These are phyloP conservation scores for Cyprinodon diabolis DNA, from an alignment of 2,797 vertebrate genomes.

Conservation along the genomic window DNA sequence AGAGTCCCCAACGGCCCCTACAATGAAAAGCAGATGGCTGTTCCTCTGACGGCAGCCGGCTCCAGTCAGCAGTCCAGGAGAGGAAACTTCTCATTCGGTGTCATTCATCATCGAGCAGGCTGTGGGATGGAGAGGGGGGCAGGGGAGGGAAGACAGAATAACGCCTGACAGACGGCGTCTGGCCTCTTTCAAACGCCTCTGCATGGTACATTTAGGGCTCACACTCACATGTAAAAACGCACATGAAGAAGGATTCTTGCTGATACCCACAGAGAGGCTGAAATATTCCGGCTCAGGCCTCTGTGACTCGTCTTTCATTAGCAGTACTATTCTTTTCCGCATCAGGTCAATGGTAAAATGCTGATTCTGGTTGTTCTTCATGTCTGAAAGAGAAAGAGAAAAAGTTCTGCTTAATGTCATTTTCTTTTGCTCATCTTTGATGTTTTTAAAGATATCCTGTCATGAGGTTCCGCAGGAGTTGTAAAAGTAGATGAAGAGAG, in stretches of 20 bases:
- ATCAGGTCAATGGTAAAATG: conserved; percentile 45
- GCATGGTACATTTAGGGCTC: conserved; percentile 73
- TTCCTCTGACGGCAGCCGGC: conserved; percentile 69
- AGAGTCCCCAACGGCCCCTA: conserved; percentile 48
- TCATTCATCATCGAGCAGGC: conserved; percentile 79
- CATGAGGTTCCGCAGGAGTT: conserved; percentile 4
- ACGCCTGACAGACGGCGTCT: conserved; percentile 72
- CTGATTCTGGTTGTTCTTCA: conserved; percentile 38
- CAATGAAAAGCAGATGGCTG: conserved; percentile 82
- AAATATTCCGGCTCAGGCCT: conserved; percentile 67
- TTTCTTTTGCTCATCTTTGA: conserved; percentile 24
- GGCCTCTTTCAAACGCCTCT: conserved; percentile 78
- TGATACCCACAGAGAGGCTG: conserved; percentile 27
- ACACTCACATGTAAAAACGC: conserved; percentile 63
- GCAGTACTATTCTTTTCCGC: conserved; percentile 71
- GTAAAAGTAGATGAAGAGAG: not conserved
- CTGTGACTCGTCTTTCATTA: conserved; percentile 68
- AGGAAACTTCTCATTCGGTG: conserved; percentile 82
- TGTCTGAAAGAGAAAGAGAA: not conserved
- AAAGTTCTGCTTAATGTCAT: conserved; percentile 2
- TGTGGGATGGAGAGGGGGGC: conserved; percentile 26
- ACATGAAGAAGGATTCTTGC: conserved; percentile 15
- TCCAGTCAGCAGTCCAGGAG: conserved; percentile 73
- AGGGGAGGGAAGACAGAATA: conserved; percentile 67
- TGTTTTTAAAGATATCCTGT: conserved; percentile 9